Evolutionary conservation across 1,140 invertebrate genomes (phyloP).

Genomic region (Papilio polyxenes): DNA sequence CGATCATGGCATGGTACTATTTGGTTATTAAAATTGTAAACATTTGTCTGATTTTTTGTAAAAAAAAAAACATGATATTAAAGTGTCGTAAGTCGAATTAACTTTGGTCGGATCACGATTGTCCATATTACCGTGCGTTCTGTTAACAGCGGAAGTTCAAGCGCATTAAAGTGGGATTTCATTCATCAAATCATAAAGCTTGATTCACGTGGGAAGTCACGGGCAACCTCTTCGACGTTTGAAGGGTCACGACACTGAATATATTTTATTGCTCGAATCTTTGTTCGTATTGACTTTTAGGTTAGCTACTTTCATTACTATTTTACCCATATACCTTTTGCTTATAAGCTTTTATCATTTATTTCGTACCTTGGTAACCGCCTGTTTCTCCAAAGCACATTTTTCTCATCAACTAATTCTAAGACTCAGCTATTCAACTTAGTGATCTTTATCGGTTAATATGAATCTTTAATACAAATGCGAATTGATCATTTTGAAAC

Average conservation of each 20-base stretch:
- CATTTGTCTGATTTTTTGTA: too few relatives aligned
- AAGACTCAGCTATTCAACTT: too few relatives aligned
- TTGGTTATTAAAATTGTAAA: too few relatives aligned
- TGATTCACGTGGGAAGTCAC: slow-evolving; percentile 47
- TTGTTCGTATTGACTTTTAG: background rate
- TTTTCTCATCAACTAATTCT: too few relatives aligned
- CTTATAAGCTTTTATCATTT: background rate
- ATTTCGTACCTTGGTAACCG: background rate
- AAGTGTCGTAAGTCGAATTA: background rate
- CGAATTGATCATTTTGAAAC: too few relatives aligned
- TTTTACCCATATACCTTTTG: background rate
- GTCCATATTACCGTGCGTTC: background rate
- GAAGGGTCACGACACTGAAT: slow-evolving; percentile 29
- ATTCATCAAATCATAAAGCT: slow-evolving; percentile 59
- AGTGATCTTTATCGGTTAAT: too few relatives aligned
- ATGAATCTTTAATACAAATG: too few relatives aligned
- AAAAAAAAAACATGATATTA: background rate
- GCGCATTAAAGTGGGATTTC: slow-evolving; percentile 50
- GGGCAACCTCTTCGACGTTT: slow-evolving; percentile 26
- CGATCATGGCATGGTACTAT: too few relatives aligned
- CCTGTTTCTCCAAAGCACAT: background rate
- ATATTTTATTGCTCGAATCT: background rate
- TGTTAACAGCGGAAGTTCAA: slow-evolving; percentile 33
- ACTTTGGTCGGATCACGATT: background rate
- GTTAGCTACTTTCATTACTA: background rate